Percentiles rank a stretch among this genome's conserved stretches.
Conservation (phyloP, 2,113 vertebrate species). For the Nestor notabilis region DNA sequence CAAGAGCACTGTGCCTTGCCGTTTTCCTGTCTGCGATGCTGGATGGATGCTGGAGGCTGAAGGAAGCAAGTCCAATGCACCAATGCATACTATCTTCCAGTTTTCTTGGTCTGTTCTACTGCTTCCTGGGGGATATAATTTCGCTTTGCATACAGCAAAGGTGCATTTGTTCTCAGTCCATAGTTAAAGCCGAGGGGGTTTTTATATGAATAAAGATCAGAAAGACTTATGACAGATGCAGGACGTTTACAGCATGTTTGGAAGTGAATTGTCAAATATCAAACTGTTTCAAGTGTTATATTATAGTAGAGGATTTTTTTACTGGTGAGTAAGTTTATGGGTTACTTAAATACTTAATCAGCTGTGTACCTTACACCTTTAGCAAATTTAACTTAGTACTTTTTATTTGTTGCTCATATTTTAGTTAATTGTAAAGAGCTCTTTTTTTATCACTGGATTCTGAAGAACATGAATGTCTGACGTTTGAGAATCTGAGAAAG, state of each 20-base stretch:
- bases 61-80: background rate
- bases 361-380: background rate
- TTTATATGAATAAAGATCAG: background rate
- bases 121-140: background rate
- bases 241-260: background rate
- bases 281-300: background rate
- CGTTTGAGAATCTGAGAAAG: background rate
- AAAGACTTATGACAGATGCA: background rate
- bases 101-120: background rate
- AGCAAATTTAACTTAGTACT: background rate
- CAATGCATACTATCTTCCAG: background rate
- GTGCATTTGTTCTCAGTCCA: background rate
- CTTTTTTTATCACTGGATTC: background rate
- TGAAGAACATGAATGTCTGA: background rate
- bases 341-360: background rate
- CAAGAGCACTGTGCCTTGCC: background rate
- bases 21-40: background rate
- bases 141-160: accelerated
- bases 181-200: accelerated
- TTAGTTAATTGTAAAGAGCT: background rate
- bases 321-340: background rate
- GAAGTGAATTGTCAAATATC: background rate
- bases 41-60: background rate
- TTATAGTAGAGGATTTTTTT: background rate
- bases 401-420: background rate